Percentiles rank a stretch among this genome's conserved stretches.
Evolutionary conservation across 2,113 vertebrate species (phyloP).

Genomic region (Ondatra zibethicus): DNA sequence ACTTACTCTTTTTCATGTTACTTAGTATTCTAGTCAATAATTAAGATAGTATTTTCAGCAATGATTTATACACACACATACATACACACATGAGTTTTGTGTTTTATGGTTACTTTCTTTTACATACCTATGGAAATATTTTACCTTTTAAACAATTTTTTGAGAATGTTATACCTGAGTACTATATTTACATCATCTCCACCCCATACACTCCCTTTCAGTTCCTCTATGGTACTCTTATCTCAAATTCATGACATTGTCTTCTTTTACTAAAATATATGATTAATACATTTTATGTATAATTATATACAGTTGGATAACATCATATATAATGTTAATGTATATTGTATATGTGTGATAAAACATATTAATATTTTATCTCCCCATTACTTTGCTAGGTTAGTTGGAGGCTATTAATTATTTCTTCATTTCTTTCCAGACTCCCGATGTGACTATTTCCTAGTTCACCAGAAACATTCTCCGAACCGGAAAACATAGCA

Average conservation of each 20-base stretch:
- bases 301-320: background rate
- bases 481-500: background rate
- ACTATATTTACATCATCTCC: background rate
- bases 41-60: conserved; percentile 42
- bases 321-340: background rate
- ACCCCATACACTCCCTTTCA: background rate
- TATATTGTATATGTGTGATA: background rate
- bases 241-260: background rate
- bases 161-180: background rate
- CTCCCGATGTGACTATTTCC: conserved; percentile 57
- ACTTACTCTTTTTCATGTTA: conserved; percentile 18
- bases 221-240: background rate
- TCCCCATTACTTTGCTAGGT: background rate
- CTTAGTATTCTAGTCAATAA: conserved; percentile 25
- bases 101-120: conserved; percentile 62
- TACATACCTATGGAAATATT: background rate
- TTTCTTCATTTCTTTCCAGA: conserved; percentile 66
- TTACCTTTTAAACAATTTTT: background rate
- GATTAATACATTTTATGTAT: background rate
- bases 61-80: background rate
- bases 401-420: conserved; percentile 60
- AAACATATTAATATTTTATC: background rate
- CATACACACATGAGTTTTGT: background rate
- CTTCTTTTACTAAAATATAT: background rate
- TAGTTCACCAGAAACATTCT: conserved; percentile 48